Evolutionary conservation across 2,113 vertebrate genomes (phyloP), one percentile per base, ranked within the genome.

Genomic region (Rhombomys opimus): DNA sequence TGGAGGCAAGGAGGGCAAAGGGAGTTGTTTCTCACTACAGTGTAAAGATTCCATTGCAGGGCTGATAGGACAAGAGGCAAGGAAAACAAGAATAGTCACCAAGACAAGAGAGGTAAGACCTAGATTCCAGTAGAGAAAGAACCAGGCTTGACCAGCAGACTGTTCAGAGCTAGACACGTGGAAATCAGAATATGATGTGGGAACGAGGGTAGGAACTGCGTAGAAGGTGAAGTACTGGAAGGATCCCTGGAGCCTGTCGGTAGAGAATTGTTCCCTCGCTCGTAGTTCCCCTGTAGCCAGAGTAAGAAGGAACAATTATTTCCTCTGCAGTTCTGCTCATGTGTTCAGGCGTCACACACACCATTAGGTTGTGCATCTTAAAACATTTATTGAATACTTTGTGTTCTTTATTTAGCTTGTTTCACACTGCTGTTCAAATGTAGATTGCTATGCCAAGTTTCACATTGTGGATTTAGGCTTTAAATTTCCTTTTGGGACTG

Each of bases 331-430:
- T 80, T 93, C 30, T 93, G 46, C 50, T 82, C 86, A 72, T 35
- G 18, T 67, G 4, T 35, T 57, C 15, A 50, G 57, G 18, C 52
- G 11, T 80, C 87, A 30, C 50, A 5, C 14, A 32, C 87, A 30
- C 81, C 89, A 25, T 76, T 89, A 81, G 18, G 59, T 38, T 52
- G 7, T 82, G 0, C 67, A 73, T 72, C 78, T 96, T 94, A 93
- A 91, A 96, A 67, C 67, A 91, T 59, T 95, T 89, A 78, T 68
- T 54, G 14, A 87, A 20, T 63, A 78, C 81, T 96, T 87, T 76
- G 11, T 89, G 38, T 92, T 94, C 52, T 86, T 81, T 91, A 67
- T 73, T 4, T 95, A 14, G 80, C 72, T 90, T 54, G 35, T 87
- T 85, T 95, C 88, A 32, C 12, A 41, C 25, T 68, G 65, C 72